phyloP scores from a whole-genome alignment of 2,113 vertebrate species.

The Papio anubis region DNA sequence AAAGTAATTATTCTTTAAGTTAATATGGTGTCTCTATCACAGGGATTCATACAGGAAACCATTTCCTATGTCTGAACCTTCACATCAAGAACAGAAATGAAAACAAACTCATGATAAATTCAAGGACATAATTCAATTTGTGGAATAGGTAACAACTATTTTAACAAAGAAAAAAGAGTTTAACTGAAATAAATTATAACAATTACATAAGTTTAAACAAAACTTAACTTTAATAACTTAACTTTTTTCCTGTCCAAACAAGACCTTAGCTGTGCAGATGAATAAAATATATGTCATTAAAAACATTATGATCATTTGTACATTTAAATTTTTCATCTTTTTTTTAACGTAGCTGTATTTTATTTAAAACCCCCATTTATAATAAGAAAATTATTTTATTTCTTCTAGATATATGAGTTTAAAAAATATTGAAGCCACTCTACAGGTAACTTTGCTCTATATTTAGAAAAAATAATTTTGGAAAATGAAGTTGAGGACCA shows the following conservation, averaged over 20 bases:
- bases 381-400: not conserved
- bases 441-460: not conserved
- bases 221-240: not conserved
- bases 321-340: not conserved
- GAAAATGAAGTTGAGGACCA: not conserved
- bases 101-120: not conserved
- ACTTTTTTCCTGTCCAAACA: not conserved
- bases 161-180: not conserved
- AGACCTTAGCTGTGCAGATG: not conserved
- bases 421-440: not conserved
- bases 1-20: not conserved
- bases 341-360: not conserved
- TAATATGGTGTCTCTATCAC: not conserved
- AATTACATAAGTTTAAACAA: constrained; percentile 31
- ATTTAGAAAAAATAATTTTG: constrained; percentile 3
- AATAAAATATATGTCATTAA: not conserved
- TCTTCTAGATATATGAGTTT: not conserved
- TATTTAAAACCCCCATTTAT: not conserved
- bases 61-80: not conserved
- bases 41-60: not conserved
- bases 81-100: not conserved
- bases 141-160: not conserved
- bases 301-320: not conserved
- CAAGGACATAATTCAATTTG: not conserved
- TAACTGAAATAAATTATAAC: not conserved